Evolutionary conservation across 2,888 invertebrate genomes (phyloP), one percentile per base, ranked within the genome.

Genomic region (Melieria crassipennis): DNA sequence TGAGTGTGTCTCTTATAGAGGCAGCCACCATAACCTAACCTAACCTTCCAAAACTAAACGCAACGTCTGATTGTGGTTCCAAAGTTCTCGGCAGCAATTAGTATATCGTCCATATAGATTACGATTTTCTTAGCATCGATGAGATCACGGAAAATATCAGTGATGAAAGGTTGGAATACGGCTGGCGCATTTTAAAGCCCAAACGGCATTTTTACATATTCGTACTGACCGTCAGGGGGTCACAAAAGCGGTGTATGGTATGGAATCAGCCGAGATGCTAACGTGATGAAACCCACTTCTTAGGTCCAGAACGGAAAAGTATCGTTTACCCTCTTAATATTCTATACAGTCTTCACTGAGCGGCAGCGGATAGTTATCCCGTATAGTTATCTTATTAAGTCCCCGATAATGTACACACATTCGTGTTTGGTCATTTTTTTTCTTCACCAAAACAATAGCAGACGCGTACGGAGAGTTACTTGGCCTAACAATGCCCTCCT

Each of bases 231-330:
- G 42, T 72, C 47, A 9, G 77, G 77, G 77, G 7, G 78, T 78
- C 7, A 79, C 78, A 72, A 79, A 79, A 10, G 78, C 70, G 5
- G 75, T 79, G 47, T 65, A 79, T 55, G 73, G 75, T 6, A 74
- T 73, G 0, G 77, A 80, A 10, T 78, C 72, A 9, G 72, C 66
- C 3, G 73, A 66, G 11, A 79, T 67, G 1, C 61, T 62, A 5
- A 79, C 73, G 16, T 78, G 78, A 57, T 77, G 72, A 61, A 79
- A 79, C 6, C 78, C 78, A 58, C 58, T 71, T 30, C 42, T 64
- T 16, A 64, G 50, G 5, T 64, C 64, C 1, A 64, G 43, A 9
- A 42, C 5, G 42, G 50, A 7, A n/a, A 66, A 66, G 46, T 9
- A 57, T 3, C 60, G 64, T 50, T 70, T 70, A 6, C 62, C 65